Base-by-base conservation (phyloP, 1,140 invertebrate genomes). In the Microplitis demolitor region DNA sequence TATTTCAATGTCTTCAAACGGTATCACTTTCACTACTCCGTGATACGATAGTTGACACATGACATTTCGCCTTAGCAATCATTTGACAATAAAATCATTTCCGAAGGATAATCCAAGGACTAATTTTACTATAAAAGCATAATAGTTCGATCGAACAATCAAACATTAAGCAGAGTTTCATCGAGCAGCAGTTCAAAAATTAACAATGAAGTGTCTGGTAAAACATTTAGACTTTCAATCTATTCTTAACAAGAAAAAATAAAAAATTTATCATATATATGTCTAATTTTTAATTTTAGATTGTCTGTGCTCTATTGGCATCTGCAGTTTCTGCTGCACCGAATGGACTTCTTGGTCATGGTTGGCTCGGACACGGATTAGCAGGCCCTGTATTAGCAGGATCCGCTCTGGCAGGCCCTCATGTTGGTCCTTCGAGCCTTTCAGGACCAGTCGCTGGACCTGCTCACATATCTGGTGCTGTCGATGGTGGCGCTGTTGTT, bases 401-500 rank as follows among this genome's bases (percentile, higher is more conserved):
- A 16, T 77, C 84, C 5, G 75, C 74, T 6, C 78, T 86, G 1
- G 73, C 79, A 1, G 85, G 85, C 0, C 84, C 84, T 4, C 62
- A 58, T 4, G 72, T 79, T 1, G 83, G 84, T 64, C 82, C 84
- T 0, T 63, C 80, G 0, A 77, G 79, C 1, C 78, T 85, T 0
- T 80, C 84, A 4, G 85, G 85, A 69, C 83, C 85, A 0, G 78
- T 76, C 0, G 79, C 78, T 3, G 85, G 85, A 74, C 86, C 85
- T 1, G 81, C 83, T 9, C 80, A 79, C 14, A 73, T 87, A 34
- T 87, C 85, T 31, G 84, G 86, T 8, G 84, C 86, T 2, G 86
- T 87, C 11, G 86, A 86, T 34, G 80, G 80, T 8, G 85, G 84
- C 1, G 84, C 86, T 5, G 71, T 83, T 4, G 85, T 87, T 2